Evolutionary conservation across 2,113 vertebrate genomes (phyloP).

Genomic region (Tragelaphus scriptus): DNA sequence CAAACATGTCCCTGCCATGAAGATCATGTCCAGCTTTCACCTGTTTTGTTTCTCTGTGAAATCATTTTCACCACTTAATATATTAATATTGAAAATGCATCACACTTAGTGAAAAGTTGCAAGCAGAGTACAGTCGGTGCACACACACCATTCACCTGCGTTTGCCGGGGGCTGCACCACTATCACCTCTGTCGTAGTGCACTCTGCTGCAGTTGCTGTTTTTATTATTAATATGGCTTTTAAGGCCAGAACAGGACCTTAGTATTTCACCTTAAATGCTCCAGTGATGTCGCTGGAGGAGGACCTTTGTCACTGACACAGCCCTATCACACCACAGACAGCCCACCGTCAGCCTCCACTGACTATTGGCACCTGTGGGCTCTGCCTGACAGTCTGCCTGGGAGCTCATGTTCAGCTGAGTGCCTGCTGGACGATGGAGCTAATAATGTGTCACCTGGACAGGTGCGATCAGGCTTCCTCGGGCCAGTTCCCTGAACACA

Average conservation of each 20-base stretch:
- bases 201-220: rapidly evolving
- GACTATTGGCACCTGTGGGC: rapidly evolving
- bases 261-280: rapidly evolving
- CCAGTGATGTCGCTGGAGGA: rapidly evolving
- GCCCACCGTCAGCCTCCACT: rapidly evolving
- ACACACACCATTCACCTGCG: rapidly evolving
- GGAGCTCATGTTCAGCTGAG: neutral
- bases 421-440: neutral
- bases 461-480: rapidly evolving
- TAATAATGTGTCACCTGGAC: neutral
- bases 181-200: rapidly evolving
- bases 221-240: rapidly evolving
- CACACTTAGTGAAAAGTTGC: neutral
- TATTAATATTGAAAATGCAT: too few relatives aligned
- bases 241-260: rapidly evolving
- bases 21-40: neutral
- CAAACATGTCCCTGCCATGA: rapidly evolving
- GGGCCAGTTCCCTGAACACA: neutral
- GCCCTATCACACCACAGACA: rapidly evolving
- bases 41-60: rapidly evolving
- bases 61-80: neutral
- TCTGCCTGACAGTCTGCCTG: neutral
- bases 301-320: rapidly evolving
- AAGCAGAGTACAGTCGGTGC: rapidly evolving
- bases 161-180: rapidly evolving